Base-by-base conservation (phyloP, 2,888 invertebrate genomes). In the Tethea ocularis region DNA sequence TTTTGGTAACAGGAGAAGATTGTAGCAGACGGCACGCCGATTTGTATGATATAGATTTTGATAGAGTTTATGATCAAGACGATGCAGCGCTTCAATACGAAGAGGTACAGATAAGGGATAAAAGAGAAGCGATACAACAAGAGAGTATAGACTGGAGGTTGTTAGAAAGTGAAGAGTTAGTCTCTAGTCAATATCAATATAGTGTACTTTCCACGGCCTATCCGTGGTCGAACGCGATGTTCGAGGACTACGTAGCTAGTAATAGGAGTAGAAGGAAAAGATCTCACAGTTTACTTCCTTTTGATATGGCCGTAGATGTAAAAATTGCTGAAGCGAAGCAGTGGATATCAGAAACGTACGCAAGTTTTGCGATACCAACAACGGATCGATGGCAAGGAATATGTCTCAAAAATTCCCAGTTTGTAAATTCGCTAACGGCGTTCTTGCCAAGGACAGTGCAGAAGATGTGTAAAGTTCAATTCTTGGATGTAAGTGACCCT, bases 291-390 rank as follows among this genome's bases (percentile, higher is more conserved):
- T 67, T 82, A 72, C 76, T 90, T 66, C 90, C 91, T 36, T 93
- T 94, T 55, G 94, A 95, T 80, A 94, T 95, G 83, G 93, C 94
- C 51, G 91, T 95, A 72, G 95, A 95, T 80, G 91, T 94, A 15
- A 94, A 95, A 82, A 94, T 96, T 65, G 94, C 96, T 11, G 96
- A 96, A 75, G 97, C 97, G 15, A 96, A 96, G 77, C 96, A 96
- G 80, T 97, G 97, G 97, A 96, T 96, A 78, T 96, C 97, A 17
- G 97, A 97, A 85, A 97, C 97, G 0, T 95, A 97, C 71, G 97
- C 97, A 7, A 97, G 97, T 38, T 97, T 96, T 82, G 96, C 97
- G n/a, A 97, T 97, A 87, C 97, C 97, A 60, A 96, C 96, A 33
- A 95, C 95, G 29, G 96, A 96, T 81, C 95, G 95, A 76, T 97